A percentile compares a stretch with the other conserved stretches of the same genome.
Evolutionary conservation across 92 coral and sea anemone species (phyloP).

Genomic region (Epizoanthus stellaris): DNA sequence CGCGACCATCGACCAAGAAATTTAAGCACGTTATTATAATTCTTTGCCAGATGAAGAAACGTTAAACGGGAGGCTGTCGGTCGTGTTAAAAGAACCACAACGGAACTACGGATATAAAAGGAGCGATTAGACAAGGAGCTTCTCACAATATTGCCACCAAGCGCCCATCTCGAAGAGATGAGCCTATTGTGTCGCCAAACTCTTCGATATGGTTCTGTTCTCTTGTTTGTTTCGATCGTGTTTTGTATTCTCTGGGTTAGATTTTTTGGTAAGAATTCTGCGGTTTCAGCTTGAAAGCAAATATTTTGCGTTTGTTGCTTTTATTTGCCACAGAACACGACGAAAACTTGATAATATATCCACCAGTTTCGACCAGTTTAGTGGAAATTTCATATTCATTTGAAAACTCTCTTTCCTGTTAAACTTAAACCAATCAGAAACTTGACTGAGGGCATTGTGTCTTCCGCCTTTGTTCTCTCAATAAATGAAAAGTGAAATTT

Average conservation of each 20-base stretch:
- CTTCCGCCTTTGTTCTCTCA: slow-evolving; percentile 67
- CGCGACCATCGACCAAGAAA: slow-evolving; percentile 1
- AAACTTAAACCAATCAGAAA: slow-evolving; percentile 69
- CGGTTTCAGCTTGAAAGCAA: background rate
- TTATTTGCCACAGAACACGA: background rate
- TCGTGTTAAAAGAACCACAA: slow-evolving; percentile 22
- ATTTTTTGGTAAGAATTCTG: slow-evolving; percentile 1
- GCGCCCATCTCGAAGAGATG: slow-evolving; percentile 14
- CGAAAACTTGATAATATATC: slow-evolving; percentile 16
- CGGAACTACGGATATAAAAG: slow-evolving; percentile 40
- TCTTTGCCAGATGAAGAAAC: slow-evolving; percentile 28
- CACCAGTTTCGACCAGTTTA: slow-evolving; percentile 20
- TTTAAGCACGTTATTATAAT: background rate
- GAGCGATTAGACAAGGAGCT: slow-evolving; percentile 17
- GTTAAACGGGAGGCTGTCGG: slow-evolving; percentile 42
- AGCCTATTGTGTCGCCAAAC: slow-evolving; percentile 36
- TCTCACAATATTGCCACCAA: slow-evolving; percentile 47
- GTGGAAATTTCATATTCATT: slow-evolving; percentile 27
- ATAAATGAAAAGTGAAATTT: slow-evolving; percentile 92
- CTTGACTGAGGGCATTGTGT: slow-evolving; percentile 74
- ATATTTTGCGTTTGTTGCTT: background rate
- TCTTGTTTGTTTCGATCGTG: slow-evolving; percentile 24
- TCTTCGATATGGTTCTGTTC: slow-evolving; percentile 11
- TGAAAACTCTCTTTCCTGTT: slow-evolving; percentile 40
- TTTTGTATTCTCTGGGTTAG: background rate